Conservation (phyloP, 2,113 vertebrate species). For the Tragelaphus imberbis region DNA sequence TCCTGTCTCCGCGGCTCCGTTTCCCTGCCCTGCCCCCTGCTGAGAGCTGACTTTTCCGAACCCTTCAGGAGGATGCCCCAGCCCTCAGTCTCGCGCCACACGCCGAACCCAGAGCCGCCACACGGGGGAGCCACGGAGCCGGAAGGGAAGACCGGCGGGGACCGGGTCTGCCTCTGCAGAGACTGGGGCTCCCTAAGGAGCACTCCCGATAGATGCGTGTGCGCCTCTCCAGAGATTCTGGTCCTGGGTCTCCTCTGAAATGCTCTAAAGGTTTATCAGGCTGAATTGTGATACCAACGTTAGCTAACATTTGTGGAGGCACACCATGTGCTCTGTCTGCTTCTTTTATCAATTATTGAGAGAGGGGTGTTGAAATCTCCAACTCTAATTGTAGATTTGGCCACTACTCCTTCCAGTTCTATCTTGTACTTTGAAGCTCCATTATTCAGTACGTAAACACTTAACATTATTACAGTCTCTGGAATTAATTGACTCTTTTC, state of each 20-base stretch:
- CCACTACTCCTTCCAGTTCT: background rate
- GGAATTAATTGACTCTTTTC: background rate
- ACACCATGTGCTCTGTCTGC: background rate
- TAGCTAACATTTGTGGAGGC: background rate
- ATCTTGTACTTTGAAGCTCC: background rate
- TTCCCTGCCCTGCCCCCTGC: background rate
- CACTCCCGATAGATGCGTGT: accelerated
- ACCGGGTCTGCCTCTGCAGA: background rate
- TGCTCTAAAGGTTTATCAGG: background rate
- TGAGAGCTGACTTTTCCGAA: background rate
- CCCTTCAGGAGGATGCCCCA: background rate
- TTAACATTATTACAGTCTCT: background rate
- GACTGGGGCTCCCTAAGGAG: accelerated
- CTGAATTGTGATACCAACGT: background rate
- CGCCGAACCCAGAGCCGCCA: constrained; percentile 44
- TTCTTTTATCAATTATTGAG: background rate
- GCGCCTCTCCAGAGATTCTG: background rate
- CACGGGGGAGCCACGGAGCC: constrained; percentile 60
- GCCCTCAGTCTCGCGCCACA: background rate
- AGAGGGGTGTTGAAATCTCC: background rate
- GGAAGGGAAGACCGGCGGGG: background rate
- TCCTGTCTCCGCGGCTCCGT: background rate
- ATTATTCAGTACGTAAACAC: background rate
- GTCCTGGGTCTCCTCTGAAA: background rate
- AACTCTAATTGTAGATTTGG: background rate